Base-by-base conservation (phyloP, 2,888 invertebrate species). In the Venusia cambrica region DNA sequence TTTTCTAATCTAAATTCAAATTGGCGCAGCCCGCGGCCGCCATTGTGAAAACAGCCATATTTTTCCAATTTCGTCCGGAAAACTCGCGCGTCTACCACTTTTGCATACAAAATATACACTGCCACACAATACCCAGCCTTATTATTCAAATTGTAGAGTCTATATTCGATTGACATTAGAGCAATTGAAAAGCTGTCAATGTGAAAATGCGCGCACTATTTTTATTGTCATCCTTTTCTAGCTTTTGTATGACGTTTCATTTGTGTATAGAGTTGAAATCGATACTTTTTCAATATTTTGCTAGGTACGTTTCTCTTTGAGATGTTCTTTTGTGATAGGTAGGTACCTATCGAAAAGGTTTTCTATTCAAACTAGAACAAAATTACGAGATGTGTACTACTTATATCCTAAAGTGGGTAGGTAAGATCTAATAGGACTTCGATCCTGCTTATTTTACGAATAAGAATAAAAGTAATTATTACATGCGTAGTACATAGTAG, bases 1-100 rank as follows among this genome's bases (percentile, higher is more conserved):
- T 79, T 79, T 81, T 81, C 80, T 80, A 84, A 84, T 84, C 83
- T 84, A 83, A 80, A 84, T 84, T 84, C 83, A 84, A 84, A 84
- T 84, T 81, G 81, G 73, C 73, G 76, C 65, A 61, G 60, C 57
- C 54, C 60, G 60, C 62, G 70, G 58, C 45, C 70, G 69, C 76
- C 72, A 74, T 79, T 75, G 76, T 76, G 74, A 72, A 73, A 74
- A 74, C 70, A 72, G 64, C 74, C 73, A 81, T 79, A 83, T 83
- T 83, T 83, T 83, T 79, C 79, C 80, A 80, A 81, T 80, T 81
- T 79, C 73, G 72, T 58, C 69, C 73, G 78, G 77, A 79, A 74
- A 76, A 76, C 73, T 73, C 66, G 60, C 63, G 57, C 61, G 45
- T 54, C 61, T 57, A 54, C 62, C 63, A 60, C 53, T 67, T 68